Evolutionary conservation across 2,797 vertebrate species (phyloP), one percentile per base, ranked within the genome.

Genomic region (Pipistrellus kuhlii): DNA sequence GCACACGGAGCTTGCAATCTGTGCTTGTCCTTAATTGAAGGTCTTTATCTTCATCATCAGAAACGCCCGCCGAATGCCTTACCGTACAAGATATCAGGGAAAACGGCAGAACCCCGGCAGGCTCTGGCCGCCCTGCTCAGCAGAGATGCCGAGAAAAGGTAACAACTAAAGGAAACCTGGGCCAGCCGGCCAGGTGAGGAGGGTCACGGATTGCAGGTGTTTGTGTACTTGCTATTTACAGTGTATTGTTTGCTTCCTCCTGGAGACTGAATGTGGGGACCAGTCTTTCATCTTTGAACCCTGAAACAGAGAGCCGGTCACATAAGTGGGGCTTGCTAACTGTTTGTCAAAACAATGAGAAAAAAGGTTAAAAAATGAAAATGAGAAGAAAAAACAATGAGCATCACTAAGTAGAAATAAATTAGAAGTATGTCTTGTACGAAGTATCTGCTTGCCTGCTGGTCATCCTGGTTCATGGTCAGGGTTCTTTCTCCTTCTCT

Each of bases 11-110:
- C 48, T 84, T 81, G 57, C 18, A 48, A 85, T 53, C 90, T 62
- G 27, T 62, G 21, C 13, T 69, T 71, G 73, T 64, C 76, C 78
- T 84, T 75, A 53, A 68, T 83, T 38, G 64, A 68, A 81, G 57
- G 51, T 59, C 85, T 87, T 3, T 72, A 53, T 88, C 66, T 90
- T 88, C 48, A 71, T 75, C 62, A 73, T 53, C 35, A 81, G 71
- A 86, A 71, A 27, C 5, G 13, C 48, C 9, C 30, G 41, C 30
- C 59, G 32, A 88, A 18, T n/a, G 20, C 13, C 13, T 30, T 76
- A 64, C 66, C 83, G n/a, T 46, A 51, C 27, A 90, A 81, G 38
- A 20, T 6, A 3, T 25, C 53, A 75, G 48, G 8, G 15, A 57
- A 35, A 9, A 38, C 41, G 78, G 38, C 51, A 55, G 72, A 51